phyloP scores from a whole-genome alignment of 2,888 invertebrate genomes.

The Drosophila mayaguana region DNA sequence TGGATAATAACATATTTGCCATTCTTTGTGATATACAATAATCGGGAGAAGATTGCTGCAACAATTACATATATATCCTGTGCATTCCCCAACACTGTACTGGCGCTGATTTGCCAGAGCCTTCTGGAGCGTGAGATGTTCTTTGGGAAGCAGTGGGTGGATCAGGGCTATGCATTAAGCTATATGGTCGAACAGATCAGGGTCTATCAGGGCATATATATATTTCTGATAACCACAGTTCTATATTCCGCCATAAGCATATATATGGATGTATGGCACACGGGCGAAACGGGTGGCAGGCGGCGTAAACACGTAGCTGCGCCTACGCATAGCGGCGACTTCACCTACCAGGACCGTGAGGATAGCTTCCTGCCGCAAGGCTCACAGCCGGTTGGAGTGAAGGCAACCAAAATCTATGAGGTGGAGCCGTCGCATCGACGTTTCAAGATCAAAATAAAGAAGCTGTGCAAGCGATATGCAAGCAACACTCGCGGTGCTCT shows the following conservation, averaged over 20 bases:
- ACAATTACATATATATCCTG: constrained; percentile 39
- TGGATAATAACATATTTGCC: constrained; percentile 91
- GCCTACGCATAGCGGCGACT: constrained; percentile 33
- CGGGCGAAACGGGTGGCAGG: constrained; percentile 30
- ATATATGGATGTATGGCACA: constrained; percentile 85
- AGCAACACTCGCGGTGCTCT: constrained; percentile 87
- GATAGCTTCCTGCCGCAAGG: constrained; percentile 35
- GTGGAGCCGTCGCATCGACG: constrained; percentile 85
- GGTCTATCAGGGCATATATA: constrained; percentile 19
- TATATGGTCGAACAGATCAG: constrained; percentile 17
- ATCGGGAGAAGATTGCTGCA: constrained; percentile 26
- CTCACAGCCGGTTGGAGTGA: constrained; percentile 33
- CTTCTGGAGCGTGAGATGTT: constrained; percentile 60
- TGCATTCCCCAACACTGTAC: constrained; percentile 90
- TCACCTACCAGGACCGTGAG: constrained; percentile 27
- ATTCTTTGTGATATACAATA: constrained; percentile 87
- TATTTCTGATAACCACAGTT: constrained; percentile 29
- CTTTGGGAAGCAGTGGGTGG: constrained; percentile 10
- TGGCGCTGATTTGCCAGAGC: constrained; percentile 86
- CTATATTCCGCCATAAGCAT: constrained; percentile 88
- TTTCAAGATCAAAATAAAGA: constrained; percentile 82
- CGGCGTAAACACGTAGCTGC: constrained; percentile 20
- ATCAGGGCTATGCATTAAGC: constrained; percentile 17
- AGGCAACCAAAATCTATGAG: constrained; percentile 83
- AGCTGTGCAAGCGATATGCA: constrained; percentile 89